Evolutionary conservation across 2,888 invertebrate genomes (phyloP), one percentile per base, ranked within the genome.

Genomic region (Hemicrepidius hirtus): DNA sequence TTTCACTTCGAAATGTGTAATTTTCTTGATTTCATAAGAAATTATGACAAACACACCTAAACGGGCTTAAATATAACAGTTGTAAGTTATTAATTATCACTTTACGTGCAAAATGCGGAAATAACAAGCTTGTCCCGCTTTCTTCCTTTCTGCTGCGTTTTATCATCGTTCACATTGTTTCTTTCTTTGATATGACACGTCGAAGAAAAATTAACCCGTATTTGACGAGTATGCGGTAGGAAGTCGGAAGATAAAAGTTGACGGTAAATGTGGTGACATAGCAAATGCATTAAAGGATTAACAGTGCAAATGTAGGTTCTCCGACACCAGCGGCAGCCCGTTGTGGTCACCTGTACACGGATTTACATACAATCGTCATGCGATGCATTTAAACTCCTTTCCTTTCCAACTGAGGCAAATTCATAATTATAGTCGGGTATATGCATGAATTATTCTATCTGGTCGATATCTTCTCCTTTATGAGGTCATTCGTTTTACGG

Each of bases 311-410:
- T 73, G 73, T 73, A 73, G 73, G 73, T 69, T 65, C 65, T 21
- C 53, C 46, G 59, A 73, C 68, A 73, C 73, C 68, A 16, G 57
- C 44, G 73, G 73, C 73, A 63, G 37, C 59, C 46, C 53, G 68
- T 68, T 60, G 68, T 68, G 65, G 71, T 64, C 74, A 74, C 74
- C 68, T 72, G 74, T 72, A 68, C 55, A 35, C 63, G 62, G 64
- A 75, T 75, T 75, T 73, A 65, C 75, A 75, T 73, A 75, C 73
- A 75, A 75, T 75, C 72, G 68, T 74, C 68, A 70, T 59, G 74
- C 73, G 67, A 35, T 66, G 63, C 66, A 63, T 73, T 53, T 63
- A 63, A 68, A 35, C 57, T 60, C 71, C 65, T 73, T 75, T 67
- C 71, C 59, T 66, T 75, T 73, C 73, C 65, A 66, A 64, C 65